Conservation (phyloP, 2,888 invertebrate species). For the Drosophila heteroneura region DNA sequence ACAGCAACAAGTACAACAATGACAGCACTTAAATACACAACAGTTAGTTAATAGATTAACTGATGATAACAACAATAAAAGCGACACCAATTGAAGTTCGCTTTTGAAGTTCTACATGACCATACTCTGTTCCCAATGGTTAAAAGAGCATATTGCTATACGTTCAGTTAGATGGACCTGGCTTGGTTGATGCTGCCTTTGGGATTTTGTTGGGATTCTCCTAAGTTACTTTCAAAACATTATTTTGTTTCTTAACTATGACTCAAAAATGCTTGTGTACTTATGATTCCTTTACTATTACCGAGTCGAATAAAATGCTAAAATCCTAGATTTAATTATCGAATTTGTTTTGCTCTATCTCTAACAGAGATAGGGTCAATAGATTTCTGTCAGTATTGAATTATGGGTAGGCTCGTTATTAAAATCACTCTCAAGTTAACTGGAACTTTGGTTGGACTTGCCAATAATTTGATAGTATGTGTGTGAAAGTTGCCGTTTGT, state of each 20-base stretch:
- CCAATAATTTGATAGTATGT: neutral
- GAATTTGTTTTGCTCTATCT: neutral
- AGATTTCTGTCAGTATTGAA: neutral
- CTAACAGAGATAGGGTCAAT: neutral
- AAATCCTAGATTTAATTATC: neutral
- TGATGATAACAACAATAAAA: conserved; percentile 11
- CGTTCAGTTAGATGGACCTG: neutral
- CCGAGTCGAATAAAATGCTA: neutral
- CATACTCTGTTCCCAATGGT: neutral
- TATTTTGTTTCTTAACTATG: neutral
- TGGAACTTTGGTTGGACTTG: neutral
- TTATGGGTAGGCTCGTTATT: neutral
- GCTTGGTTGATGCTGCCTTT: neutral
- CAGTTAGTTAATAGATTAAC: conserved; percentile 35
- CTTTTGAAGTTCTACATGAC: neutral
- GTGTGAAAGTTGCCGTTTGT: neutral
- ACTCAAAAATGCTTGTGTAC: neutral
- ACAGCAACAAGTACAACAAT: conserved; percentile 20
- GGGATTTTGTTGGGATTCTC: neutral
- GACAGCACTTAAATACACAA: conserved; percentile 37
- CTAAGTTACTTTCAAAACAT: neutral
- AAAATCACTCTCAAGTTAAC: neutral
- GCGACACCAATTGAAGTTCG: conserved; percentile 4
- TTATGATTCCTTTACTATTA: neutral
- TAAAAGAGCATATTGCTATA: neutral